These are phyloP conservation scores for Prinia subflava DNA, from an alignment of 2,113 vertebrate species.

Conservation along the genomic window DNA sequence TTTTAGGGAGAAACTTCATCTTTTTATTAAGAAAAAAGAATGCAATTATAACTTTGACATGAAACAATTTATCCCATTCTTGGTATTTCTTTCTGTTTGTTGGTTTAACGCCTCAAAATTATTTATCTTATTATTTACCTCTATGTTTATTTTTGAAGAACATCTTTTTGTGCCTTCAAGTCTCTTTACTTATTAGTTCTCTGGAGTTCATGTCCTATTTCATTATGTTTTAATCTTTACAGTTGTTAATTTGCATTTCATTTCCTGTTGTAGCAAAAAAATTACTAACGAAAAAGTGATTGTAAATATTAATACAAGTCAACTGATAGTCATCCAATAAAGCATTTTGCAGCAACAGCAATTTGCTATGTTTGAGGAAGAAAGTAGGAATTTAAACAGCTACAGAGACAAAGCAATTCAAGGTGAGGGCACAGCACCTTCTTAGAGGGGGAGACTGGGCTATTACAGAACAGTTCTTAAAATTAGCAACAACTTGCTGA, in stretches of 20 bases:
- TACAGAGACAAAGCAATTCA: neutral
- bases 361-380: neutral
- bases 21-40: slow-evolving; percentile 26
- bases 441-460: neutral
- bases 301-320: slow-evolving; percentile 71
- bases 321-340: slow-evolving; percentile 24
- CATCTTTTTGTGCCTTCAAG: slow-evolving; percentile 53
- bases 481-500: neutral
- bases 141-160: slow-evolving; percentile 59
- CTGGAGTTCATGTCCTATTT: slow-evolving; percentile 65
- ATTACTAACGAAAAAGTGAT: slow-evolving; percentile 21
- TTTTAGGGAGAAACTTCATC: neutral
- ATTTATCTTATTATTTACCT: slow-evolving; percentile 58
- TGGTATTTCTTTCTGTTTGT: neutral
- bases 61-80: slow-evolving; percentile 1
- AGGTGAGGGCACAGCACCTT: neutral
- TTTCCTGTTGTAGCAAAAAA: slow-evolving; percentile 48
- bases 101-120: slow-evolving; percentile 30
- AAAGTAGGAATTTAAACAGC: neutral
- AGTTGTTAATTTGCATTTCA: slow-evolving; percentile 76
- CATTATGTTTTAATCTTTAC: slow-evolving; percentile 73
- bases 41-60: slow-evolving; percentile 26
- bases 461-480: no score
- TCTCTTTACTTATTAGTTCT: slow-evolving; percentile 72
- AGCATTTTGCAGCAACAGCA: neutral